These are phyloP conservation scores for Protobothrops mucrosquamatus DNA, from an alignment of 2,113 vertebrate genomes.

Conservation along the genomic window DNA sequence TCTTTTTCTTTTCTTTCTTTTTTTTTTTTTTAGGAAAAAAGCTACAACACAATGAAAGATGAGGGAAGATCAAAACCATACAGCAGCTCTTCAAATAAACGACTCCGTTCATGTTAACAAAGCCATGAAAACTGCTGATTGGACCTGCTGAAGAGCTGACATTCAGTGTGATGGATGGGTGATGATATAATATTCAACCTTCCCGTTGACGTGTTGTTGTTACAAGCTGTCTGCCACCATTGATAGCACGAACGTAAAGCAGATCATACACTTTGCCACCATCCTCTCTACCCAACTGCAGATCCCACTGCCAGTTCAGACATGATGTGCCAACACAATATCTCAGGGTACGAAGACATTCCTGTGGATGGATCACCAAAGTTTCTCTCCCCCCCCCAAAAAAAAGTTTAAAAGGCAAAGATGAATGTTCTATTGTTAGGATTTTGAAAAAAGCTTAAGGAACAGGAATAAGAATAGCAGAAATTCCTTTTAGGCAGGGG, in stretches of 20 bases:
- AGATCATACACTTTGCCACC: conserved; percentile 17
- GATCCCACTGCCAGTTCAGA: neutral
- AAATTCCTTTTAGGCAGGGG: neutral
- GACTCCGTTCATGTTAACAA: conserved; percentile 42
- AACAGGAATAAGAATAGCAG: neutral
- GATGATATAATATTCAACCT: conserved; percentile 58
- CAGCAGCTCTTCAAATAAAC: conserved; percentile 18
- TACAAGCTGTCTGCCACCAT: conserved; percentile 55
- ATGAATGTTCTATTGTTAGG: neutral
- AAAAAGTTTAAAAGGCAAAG: neutral
- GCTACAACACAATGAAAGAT: conserved; percentile 47
- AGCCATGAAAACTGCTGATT: conserved; percentile 48
- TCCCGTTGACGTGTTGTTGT: conserved; percentile 45
- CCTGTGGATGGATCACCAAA: neutral
- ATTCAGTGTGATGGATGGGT: conserved; percentile 50
- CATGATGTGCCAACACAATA: neutral
- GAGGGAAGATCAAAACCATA: conserved; percentile 12
- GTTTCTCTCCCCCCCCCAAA: too few species aligned
- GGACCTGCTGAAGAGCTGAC: conserved; percentile 55
- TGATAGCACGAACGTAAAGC: conserved; percentile 58
- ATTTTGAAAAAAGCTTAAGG: neutral
- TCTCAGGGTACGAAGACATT: neutral
- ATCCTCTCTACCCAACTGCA: neutral
- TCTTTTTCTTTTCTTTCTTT: neutral
- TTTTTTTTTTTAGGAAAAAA: conserved; percentile 2